phyloP scores from a whole-genome alignment of 2,797 vertebrate genomes.

The Sylvilagus floridanus region DNA sequence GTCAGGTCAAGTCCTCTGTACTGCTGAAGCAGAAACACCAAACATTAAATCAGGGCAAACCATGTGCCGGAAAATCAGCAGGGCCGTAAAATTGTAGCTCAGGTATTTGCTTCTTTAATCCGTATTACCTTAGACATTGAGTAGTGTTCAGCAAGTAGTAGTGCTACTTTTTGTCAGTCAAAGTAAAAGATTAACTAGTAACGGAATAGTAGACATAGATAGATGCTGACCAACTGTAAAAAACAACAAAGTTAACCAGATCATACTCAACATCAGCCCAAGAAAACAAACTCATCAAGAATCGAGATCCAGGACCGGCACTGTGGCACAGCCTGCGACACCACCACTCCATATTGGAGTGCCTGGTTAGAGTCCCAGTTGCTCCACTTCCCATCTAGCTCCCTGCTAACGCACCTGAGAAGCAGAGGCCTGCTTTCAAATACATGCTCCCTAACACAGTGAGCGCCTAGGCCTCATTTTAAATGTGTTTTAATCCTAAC shows the following conservation, averaged over 20 bases:
- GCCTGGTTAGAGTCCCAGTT: too few relatives aligned
- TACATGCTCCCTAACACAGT: too few relatives aligned
- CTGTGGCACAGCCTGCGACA: too few relatives aligned
- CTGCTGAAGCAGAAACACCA: constrained; percentile 51
- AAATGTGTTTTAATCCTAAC: too few relatives aligned
- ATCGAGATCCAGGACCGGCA: background rate
- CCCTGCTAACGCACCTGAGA: too few relatives aligned
- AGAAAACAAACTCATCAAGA: constrained; percentile 29
- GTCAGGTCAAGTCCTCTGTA: constrained; percentile 37
- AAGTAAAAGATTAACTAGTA: constrained; percentile 47
- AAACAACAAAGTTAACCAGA: background rate
- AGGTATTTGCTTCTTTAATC: constrained; percentile 15
- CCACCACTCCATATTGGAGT: too few relatives aligned
- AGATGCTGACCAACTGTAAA: background rate
- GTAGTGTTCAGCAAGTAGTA: background rate
- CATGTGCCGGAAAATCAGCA: background rate
- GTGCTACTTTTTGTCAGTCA: background rate
- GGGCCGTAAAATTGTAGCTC: background rate
- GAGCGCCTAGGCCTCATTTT: too few relatives aligned
- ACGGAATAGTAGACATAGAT: background rate
- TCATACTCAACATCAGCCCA: constrained; percentile 1
- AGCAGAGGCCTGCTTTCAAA: too few relatives aligned
- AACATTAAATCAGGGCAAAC: constrained; percentile 38
- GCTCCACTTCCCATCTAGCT: too few relatives aligned
- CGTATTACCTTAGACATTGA: background rate